These are phyloP conservation scores for Lophotriccus pileatus DNA, from an alignment of 2,797 vertebrate genomes.

Conservation along the genomic window DNA sequence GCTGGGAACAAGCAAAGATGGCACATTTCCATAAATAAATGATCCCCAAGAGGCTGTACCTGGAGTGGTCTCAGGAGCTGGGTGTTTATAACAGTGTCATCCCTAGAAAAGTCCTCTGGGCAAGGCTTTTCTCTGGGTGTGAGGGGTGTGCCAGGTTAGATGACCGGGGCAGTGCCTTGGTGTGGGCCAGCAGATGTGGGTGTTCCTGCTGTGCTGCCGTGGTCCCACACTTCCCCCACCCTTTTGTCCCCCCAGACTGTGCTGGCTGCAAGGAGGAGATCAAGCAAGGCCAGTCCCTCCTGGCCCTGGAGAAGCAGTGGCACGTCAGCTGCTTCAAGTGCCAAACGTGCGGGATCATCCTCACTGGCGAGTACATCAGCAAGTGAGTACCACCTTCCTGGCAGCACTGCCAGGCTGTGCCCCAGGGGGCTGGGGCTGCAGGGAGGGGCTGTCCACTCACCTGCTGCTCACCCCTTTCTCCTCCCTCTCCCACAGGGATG, in stretches of 20 bases:
- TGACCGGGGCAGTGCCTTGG: rapidly evolving
- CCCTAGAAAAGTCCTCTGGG: not conserved
- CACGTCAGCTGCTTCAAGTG: constrained; percentile 99
- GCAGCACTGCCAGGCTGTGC: rapidly evolving
- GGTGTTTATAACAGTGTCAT: not conserved
- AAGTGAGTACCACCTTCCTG: constrained; percentile 79
- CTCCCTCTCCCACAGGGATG: constrained; percentile 82
- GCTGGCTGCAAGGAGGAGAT: constrained; percentile 96
- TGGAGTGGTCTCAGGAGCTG: not conserved
- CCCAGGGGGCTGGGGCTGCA: not conserved
- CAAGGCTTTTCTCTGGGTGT: not conserved
- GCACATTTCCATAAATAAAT: not conserved
- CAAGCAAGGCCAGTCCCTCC: constrained; percentile 94
- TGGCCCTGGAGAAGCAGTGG: constrained; percentile 98
- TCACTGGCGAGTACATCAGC: constrained; percentile 99
- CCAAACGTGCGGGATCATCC: constrained; percentile 91
- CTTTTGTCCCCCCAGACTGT: constrained; percentile 81
- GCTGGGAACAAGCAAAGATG: not conserved
- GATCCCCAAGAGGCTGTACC: not conserved
- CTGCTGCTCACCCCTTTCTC: rapidly evolving
- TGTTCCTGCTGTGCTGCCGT: rapidly evolving
- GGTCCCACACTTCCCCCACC: not conserved
- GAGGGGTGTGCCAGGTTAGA: rapidly evolving
- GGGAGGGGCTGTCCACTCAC: rapidly evolving
- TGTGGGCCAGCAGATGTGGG: not conserved